Conservation (phyloP, 2,888 invertebrate genomes). For the Gnatocerus cornutus region DNA sequence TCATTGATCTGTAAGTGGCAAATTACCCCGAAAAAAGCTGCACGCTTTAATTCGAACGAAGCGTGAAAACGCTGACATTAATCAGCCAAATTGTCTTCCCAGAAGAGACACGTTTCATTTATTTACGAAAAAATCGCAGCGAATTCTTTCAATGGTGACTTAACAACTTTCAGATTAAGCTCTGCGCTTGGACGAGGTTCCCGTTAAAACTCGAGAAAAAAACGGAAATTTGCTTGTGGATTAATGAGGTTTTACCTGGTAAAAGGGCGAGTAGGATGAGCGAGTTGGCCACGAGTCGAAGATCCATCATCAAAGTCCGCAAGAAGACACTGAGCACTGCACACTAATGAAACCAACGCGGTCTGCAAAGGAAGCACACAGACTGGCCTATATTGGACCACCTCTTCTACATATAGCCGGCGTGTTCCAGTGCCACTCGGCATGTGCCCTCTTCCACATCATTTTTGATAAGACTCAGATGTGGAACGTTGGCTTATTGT, state of each 20-base stretch:
- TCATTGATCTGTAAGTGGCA: slow-evolving; percentile 19
- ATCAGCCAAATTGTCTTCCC: slow-evolving; percentile 40
- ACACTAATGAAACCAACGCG: slow-evolving; percentile 52
- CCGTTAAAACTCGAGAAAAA: slow-evolving; percentile 41
- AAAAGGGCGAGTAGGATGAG: slow-evolving; percentile 58
- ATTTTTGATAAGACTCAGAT: slow-evolving; percentile 47
- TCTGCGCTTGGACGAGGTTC: slow-evolving; percentile 33
- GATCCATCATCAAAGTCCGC: slow-evolving; percentile 56
- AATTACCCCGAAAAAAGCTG: slow-evolving; percentile 26
- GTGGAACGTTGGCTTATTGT: slow-evolving; percentile 39
- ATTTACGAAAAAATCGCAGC: slow-evolving; percentile 43
- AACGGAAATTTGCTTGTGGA: slow-evolving; percentile 19
- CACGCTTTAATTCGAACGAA: slow-evolving; percentile 38
- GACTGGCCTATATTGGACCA: slow-evolving; percentile 67
- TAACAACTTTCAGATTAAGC: slow-evolving; percentile 41
- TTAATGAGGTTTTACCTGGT: slow-evolving; percentile 57
- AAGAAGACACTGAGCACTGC: slow-evolving; percentile 50
- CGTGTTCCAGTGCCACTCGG: slow-evolving; percentile 52
- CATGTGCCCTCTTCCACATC: slow-evolving; percentile 42
- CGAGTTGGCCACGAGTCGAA: slow-evolving; percentile 59
- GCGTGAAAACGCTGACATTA: slow-evolving; percentile 31
- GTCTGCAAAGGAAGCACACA: slow-evolving; percentile 61
- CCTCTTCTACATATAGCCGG: slow-evolving; percentile 62
- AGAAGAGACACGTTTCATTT: slow-evolving; percentile 40
- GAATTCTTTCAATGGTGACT: slow-evolving; percentile 45